Evolutionary conservation across 2,113 vertebrate species (phyloP), one percentile per base, ranked within the genome.

Genomic region (Gallinago paraguaiae): DNA sequence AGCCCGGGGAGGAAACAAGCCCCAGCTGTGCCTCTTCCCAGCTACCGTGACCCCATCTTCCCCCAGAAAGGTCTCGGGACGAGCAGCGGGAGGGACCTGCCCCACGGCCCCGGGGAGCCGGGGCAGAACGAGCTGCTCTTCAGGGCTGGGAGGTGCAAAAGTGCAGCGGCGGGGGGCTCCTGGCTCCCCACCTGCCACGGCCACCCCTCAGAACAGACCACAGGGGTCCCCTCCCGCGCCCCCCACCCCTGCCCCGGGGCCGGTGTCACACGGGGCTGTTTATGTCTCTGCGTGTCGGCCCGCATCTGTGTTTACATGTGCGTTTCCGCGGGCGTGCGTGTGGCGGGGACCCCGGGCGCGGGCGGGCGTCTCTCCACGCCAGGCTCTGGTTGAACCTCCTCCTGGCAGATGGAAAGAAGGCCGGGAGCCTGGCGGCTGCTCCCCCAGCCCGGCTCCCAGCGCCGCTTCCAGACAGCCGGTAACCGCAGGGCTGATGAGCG

Each of bases 341-440:
- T 88, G 94, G 87, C 39, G 33, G 72, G 27, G 37, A 72, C 24
- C 56, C 77, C 30, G 93, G 82, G 94, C 22, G 91, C 64, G 92
- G 31, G 43, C 1, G 81, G 92, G 91, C 35, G 91, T 84, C 91
- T 92, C 24, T 75, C 6, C 28, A 1, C 86, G 18, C n/a, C 7
- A 48, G 77, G 64, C 81, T 84, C 41, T 82, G 84, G 25, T 78
- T 80, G 84, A 93, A 89, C 82, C 78, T 96, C 93, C 82, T 33
- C 30, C 39, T 11, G 12, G 95, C 86, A 94, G 85, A 93, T 7
- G 85, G 85, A 92, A 96, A 92, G 92, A 94, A 95, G 93, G 7
- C 87, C 82, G 88, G 91, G 95, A 96, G 86, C 75, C 86, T 71
- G 88, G 92, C 94, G 92, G 86, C 93, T 91, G 92, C 51, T 95